Percentiles rank a stretch among this genome's conserved stretches.
These are phyloP conservation scores for Ptychobarbus kaznakovi DNA, from an alignment of 2,797 vertebrate genomes.

Conservation along the genomic window DNA sequence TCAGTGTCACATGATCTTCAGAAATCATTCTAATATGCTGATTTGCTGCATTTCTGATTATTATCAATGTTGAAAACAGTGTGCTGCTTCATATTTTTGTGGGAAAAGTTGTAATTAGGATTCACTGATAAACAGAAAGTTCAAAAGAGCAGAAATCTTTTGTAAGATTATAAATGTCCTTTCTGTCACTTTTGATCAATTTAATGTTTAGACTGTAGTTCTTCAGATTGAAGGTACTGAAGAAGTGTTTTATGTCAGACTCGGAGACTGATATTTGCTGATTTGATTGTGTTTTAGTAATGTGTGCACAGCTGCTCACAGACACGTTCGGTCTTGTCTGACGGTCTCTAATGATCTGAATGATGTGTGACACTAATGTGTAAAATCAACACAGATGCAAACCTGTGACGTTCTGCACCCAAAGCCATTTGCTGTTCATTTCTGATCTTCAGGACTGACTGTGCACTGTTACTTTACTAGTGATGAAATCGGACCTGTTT, in stretches of 20 bases:
- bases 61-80: too few relatives aligned
- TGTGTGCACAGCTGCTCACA: neutral
- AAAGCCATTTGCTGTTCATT: neutral
- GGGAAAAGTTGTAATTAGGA: too few relatives aligned
- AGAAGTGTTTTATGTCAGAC: neutral
- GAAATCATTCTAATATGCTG: too few relatives aligned
- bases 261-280: neutral
- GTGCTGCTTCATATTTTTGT: too few relatives aligned
- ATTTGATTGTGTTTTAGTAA: constrained; percentile 19
- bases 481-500: neutral
- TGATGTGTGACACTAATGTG: neutral
- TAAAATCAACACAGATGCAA: neutral
- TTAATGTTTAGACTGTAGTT: too few relatives aligned
- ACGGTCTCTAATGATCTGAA: neutral
- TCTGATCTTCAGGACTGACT: neutral
- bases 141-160: too few relatives aligned
- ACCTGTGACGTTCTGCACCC: neutral
- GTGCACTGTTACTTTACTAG: neutral
- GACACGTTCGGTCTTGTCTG: neutral
- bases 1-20: too few relatives aligned
- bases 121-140: too few relatives aligned
- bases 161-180: too few relatives aligned
- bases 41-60: too few relatives aligned
- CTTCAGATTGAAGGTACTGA: too few relatives aligned
- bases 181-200: too few relatives aligned